Conservation (phyloP, 2,797 vertebrate species). For the Rachycentron canadum region DNA sequence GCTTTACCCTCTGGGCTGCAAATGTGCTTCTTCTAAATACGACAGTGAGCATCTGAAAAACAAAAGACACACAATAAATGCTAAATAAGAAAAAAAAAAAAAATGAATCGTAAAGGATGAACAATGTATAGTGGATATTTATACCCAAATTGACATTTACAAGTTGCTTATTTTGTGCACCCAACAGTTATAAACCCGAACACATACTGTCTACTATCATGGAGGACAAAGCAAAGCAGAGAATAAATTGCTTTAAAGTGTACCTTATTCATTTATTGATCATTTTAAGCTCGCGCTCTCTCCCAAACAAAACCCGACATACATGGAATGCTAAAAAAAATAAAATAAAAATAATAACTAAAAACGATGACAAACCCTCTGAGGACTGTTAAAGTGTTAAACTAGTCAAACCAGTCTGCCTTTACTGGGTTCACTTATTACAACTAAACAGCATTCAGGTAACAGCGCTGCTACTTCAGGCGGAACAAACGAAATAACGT, state of each 20-base stretch:
- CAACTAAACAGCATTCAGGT: neutral
- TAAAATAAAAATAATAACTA: no score
- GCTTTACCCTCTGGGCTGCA: slow-evolving; percentile 64
- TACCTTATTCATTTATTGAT: neutral
- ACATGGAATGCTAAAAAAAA: neutral
- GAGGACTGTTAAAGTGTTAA: neutral
- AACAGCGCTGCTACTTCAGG: neutral
- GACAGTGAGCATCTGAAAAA: slow-evolving; percentile 68
- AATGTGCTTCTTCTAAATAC: slow-evolving; percentile 57
- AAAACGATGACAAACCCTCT: no score
- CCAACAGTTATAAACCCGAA: neutral
- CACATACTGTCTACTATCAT: neutral
- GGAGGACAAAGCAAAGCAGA: neutral
- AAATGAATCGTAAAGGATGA: no score
- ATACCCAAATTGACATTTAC: neutral
- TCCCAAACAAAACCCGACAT: neutral
- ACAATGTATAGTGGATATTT: no score
- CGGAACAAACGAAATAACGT: neutral
- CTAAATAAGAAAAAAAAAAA: no score
- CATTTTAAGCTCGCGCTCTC: neutral
- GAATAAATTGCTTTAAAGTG: neutral
- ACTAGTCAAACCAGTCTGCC: neutral
- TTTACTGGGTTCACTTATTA: neutral
- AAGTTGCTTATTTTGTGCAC: neutral
- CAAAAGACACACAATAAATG: neutral